These are phyloP conservation scores for Squalus acanthias DNA, from an alignment of 2,797 vertebrate species.

Conservation along the genomic window DNA sequence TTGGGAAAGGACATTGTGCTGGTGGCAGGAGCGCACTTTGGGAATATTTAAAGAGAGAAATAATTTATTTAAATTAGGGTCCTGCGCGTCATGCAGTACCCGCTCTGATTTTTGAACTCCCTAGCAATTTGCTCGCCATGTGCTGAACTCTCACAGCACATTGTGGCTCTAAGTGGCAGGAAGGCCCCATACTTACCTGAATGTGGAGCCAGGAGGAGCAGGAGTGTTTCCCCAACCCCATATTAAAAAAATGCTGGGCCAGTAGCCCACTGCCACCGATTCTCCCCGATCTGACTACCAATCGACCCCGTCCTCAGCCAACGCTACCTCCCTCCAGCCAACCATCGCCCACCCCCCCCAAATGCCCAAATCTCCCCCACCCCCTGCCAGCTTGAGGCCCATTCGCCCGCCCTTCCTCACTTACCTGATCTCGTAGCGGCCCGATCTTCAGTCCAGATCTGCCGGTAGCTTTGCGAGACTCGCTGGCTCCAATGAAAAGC, in stretches of 20 bases:
- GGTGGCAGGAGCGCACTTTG: no score
- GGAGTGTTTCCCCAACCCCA: neutral
- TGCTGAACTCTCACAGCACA: neutral
- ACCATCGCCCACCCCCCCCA: no score
- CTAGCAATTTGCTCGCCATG: no score
- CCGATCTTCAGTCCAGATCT: neutral
- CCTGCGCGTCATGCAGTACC: no score
- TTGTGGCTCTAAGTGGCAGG: neutral
- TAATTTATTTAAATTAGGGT: no score
- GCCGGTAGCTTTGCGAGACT: neutral
- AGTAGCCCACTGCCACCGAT: neutral
- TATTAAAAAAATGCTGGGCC: neutral
- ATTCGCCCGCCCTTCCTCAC: neutral
- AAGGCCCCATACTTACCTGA: neutral
- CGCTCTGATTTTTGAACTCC: no score
- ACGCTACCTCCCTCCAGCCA: neutral
- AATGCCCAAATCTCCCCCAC: neutral
- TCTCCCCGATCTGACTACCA: neutral
- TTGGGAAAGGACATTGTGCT: no score
- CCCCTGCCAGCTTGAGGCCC: no score
- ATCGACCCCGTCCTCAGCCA: neutral
- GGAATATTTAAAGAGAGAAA: no score
- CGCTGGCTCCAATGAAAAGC: neutral
- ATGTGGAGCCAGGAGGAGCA: neutral
- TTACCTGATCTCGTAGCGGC: neutral